phyloP scores from a whole-genome alignment of 1,140 invertebrate species.

The Drosophila ambigua region DNA sequence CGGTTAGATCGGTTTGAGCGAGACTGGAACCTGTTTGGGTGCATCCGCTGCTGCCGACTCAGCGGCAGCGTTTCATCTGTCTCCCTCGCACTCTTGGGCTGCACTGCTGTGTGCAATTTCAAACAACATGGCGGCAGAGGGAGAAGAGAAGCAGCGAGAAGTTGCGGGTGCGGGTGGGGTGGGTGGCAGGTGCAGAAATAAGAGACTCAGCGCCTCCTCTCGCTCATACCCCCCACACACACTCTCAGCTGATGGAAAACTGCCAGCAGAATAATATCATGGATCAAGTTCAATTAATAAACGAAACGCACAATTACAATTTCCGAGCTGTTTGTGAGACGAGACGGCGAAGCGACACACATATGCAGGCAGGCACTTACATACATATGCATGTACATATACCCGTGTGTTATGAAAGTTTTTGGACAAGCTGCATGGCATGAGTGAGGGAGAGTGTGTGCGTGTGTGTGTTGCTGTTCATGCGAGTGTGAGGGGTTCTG shows the following conservation, averaged over 20 bases:
- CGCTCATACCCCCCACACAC: not conserved
- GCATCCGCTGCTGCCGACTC: too few relatives aligned
- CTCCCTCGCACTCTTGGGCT: too few relatives aligned
- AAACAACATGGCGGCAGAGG: slow-evolving; percentile 64
- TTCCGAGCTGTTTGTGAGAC: slow-evolving; percentile 23
- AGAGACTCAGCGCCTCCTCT: slow-evolving; percentile 1
- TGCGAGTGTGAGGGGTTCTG: slow-evolving; percentile 5
- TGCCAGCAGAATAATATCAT: slow-evolving; percentile 14
- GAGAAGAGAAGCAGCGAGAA: slow-evolving; percentile 20
- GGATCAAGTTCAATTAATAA: slow-evolving; percentile 61
- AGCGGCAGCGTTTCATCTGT: too few relatives aligned
- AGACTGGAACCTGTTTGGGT: slow-evolving; percentile 12
- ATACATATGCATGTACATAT: slow-evolving; percentile 28
- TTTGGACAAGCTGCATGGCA: slow-evolving; percentile 50
- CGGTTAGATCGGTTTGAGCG: slow-evolving; percentile 1
- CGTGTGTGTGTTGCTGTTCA: slow-evolving; percentile 17
- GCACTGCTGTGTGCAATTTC: slow-evolving; percentile 41
- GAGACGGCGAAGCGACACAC: slow-evolving; percentile 14
- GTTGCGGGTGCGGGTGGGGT: slow-evolving; percentile 11
- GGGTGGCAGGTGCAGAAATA: slow-evolving; percentile 45
- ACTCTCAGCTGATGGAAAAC: slow-evolving; percentile 10
- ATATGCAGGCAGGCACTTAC: slow-evolving; percentile 19
- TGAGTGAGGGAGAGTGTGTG: slow-evolving; percentile 7
- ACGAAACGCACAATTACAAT: slow-evolving; percentile 45
- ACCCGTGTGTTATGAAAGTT: slow-evolving; percentile 55